Conservation (phyloP, 2,888 invertebrate species). For the Steinernema carpocapsae region DNA sequence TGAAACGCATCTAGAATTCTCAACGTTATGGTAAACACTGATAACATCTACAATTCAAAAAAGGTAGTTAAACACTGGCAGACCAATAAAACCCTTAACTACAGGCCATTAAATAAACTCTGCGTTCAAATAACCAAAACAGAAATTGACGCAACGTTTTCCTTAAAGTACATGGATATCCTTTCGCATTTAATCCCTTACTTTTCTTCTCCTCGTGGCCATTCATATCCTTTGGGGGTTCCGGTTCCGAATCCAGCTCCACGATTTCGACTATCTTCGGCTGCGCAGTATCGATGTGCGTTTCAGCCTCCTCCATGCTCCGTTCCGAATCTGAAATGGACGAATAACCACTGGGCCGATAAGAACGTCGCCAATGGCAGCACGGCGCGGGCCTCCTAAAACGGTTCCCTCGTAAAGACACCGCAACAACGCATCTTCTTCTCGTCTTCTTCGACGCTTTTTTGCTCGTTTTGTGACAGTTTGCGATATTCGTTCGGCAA, state of each 20-base stretch:
- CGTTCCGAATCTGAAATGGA: background rate
- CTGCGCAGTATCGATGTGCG: background rate
- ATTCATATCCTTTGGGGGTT: background rate
- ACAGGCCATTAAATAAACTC: too few species aligned
- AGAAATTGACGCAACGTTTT: too few species aligned
- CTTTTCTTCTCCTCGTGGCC: too few species aligned
- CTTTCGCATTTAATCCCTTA: too few species aligned
- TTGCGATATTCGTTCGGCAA: slow-evolving; percentile 23
- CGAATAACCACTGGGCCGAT: background rate
- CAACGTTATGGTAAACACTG: too few species aligned
- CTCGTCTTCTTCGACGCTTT: background rate
- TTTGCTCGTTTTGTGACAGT: slow-evolving; percentile 11
- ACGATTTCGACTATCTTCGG: background rate
- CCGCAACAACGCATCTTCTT: background rate
- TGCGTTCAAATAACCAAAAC: too few species aligned
- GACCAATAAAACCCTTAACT: too few species aligned
- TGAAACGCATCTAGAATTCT: too few species aligned
- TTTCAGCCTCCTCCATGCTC: slow-evolving; percentile 12
- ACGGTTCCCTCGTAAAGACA: background rate
- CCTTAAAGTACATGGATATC: too few species aligned
- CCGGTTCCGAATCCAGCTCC: background rate
- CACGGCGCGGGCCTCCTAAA: background rate
- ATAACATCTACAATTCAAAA: too few species aligned
- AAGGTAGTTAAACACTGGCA: too few species aligned
- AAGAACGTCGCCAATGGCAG: background rate